Conservation (phyloP, 1,140 invertebrate species). For the Bombus superbus region DNA sequence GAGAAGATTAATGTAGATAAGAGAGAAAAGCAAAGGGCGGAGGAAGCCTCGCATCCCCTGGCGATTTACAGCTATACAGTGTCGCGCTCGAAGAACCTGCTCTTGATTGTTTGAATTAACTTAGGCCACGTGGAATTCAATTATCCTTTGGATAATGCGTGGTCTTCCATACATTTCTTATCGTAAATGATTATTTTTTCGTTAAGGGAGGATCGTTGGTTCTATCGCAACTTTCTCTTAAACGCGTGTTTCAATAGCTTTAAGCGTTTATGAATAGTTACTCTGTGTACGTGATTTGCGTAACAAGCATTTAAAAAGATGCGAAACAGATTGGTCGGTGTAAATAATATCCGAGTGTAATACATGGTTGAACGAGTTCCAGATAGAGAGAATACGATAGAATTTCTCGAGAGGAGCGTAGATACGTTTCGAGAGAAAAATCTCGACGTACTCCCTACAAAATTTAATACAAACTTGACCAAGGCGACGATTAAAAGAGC, state of each 20-base stretch:
- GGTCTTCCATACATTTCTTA: background rate
- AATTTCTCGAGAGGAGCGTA: background rate
- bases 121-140: background rate
- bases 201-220: background rate
- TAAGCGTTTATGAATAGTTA: no score
- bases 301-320: no score
- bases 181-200: background rate
- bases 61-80: conserved; percentile 54
- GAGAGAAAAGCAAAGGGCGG: conserved; percentile 53
- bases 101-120: conserved; percentile 21
- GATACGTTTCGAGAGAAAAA: background rate
- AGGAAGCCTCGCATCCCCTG: conserved; percentile 34
- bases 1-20: conserved; percentile 75
- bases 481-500: background rate
- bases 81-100: background rate
- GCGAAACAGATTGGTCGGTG: no score
- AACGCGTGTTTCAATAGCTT: no score
- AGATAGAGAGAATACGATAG: background rate
- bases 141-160: background rate
- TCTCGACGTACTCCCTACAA: background rate
- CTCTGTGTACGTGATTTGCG: no score
- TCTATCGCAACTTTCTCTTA: background rate
- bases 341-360: background rate
- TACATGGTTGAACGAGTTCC: background rate
- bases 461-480: background rate